Conservation (phyloP, 2,888 invertebrate species). For the Polydesmus complanatus region DNA sequence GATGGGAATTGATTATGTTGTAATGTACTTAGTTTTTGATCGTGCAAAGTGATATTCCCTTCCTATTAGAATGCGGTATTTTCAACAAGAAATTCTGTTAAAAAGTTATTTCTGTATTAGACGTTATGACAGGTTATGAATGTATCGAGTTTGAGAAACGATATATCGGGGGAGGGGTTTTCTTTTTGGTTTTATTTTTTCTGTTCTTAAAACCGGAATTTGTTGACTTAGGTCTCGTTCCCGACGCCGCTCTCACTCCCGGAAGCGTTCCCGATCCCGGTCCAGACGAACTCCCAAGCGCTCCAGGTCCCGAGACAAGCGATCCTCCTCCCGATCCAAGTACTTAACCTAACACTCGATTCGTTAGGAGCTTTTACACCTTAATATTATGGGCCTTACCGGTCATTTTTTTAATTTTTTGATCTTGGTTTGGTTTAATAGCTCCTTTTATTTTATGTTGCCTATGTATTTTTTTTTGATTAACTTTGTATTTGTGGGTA, state of each 20-base stretch:
- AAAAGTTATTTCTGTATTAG: no score
- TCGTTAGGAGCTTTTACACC: neutral
- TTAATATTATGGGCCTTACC: neutral
- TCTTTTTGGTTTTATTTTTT: neutral
- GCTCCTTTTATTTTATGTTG: neutral
- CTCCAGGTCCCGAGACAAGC: slow-evolving; percentile 12
- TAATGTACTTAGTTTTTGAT: no score
- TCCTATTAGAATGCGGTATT: no score
- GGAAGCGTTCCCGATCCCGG: slow-evolving; percentile 17
- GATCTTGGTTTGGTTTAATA: no score
- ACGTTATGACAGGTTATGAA: no score
- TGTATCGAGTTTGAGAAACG: no score
- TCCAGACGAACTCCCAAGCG: slow-evolving; percentile 14
- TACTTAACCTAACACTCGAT: no score
- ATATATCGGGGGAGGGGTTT: neutral
- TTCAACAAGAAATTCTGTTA: no score
- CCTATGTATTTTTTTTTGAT: neutral
- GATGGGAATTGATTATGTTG: no score
- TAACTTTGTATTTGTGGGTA: neutral
- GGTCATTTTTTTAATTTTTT: no score
- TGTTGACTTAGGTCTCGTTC: slow-evolving; percentile 12
- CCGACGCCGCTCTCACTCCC: slow-evolving; percentile 9
- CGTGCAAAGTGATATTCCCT: no score
- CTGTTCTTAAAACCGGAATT: no score
- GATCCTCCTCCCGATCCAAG: slow-evolving; percentile 12